phyloP scores from a whole-genome alignment of 2,888 invertebrate genomes.

The Conus canariensis region DNA sequence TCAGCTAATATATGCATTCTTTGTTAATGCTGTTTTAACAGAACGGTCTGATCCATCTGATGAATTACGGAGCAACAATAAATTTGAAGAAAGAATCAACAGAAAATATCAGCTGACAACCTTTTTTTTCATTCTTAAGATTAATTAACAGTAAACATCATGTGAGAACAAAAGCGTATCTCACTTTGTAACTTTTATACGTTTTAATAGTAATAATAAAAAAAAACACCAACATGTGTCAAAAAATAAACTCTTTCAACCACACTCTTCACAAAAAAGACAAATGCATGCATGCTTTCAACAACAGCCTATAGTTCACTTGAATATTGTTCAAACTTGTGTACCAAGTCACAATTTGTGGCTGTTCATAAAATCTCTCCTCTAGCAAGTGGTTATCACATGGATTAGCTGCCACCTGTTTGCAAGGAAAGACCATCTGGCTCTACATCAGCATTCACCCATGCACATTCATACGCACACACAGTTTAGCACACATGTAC shows the following conservation, averaged over 20 bases:
- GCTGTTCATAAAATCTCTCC: slow-evolving; percentile 39
- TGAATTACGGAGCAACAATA: neutral
- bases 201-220: slow-evolving; percentile 55
- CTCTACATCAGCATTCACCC: neutral
- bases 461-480: neutral
- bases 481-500: neutral
- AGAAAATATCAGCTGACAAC: slow-evolving; percentile 19
- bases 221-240: slow-evolving; percentile 82
- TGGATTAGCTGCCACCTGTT: slow-evolving; percentile 44
- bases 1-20: neutral
- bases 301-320: slow-evolving; percentile 66
- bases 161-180: slow-evolving; percentile 46
- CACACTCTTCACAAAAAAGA: slow-evolving; percentile 72
- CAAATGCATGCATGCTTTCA: slow-evolving; percentile 70
- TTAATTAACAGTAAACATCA: slow-evolving; percentile 33
- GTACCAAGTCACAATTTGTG: slow-evolving; percentile 45
- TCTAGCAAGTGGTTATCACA: slow-evolving; percentile 36
- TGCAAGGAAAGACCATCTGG: slow-evolving; percentile 43
- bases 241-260: slow-evolving; percentile 83
- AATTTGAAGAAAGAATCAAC: slow-evolving; percentile 13
- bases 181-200: slow-evolving; percentile 55
- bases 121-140: slow-evolving; percentile 20
- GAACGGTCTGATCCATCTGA: neutral
- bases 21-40: neutral
- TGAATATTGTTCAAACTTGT: slow-evolving; percentile 62